Evolutionary conservation across 2,113 vertebrate genomes (phyloP).

Genomic region (Podocnemis expansa): DNA sequence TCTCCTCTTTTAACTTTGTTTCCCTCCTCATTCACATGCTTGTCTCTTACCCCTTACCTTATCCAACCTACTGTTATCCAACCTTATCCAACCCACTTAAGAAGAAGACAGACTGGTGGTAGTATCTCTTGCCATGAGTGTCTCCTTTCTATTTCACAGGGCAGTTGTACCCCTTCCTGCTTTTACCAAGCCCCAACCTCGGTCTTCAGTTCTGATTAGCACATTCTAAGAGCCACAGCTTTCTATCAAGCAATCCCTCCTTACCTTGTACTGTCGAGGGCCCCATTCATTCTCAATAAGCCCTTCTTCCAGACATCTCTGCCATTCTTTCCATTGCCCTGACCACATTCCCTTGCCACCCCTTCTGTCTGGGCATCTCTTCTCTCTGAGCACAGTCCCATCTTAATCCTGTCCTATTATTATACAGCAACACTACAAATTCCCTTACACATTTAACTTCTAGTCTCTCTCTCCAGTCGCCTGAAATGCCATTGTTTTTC

Average conservation of each 20-base stretch:
- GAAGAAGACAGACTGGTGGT: neutral
- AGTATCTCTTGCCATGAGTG: neutral
- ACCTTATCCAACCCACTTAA: neutral
- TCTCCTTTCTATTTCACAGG: neutral
- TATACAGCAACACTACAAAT: neutral
- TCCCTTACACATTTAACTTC: neutral
- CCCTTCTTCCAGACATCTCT: neutral
- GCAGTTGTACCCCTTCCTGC: neutral
- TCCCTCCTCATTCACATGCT: neutral
- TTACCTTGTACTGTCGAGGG: neutral
- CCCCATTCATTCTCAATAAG: neutral
- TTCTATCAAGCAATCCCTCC: neutral
- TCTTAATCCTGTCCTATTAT: neutral
- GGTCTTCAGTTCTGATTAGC: neutral
- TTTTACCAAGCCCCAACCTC: neutral
- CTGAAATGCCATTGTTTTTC: neutral
- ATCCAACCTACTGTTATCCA: neutral
- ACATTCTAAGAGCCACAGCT: neutral
- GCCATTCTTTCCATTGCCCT: neutral
- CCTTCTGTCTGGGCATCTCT: neutral
- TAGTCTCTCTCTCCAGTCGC: neutral
- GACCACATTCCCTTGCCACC: neutral
- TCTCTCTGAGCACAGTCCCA: neutral
- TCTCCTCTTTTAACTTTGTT: neutral
- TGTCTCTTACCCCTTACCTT: neutral